Evolutionary conservation across 2,113 vertebrate species (phyloP), one percentile per base, ranked within the genome.

Genomic region (Illadopsis cleaveri): DNA sequence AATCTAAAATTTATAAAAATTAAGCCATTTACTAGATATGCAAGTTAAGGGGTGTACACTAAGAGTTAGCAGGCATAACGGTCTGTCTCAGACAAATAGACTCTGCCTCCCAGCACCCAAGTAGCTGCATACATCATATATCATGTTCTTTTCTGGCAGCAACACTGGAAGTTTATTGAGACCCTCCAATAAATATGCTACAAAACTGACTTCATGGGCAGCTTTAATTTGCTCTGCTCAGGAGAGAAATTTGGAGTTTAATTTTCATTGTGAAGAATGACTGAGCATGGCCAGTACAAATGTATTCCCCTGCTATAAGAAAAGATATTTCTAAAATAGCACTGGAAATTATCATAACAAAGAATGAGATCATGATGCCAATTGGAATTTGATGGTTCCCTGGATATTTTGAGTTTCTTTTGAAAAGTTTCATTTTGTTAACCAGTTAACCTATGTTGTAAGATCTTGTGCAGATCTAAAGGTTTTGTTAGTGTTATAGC

Each of bases 341-440:
- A 90, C n/a, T 80, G 35, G 37, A 28, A 94, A 96, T 96, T 95
- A 95, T 18, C 87, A 90, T 94, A 93, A 88, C 71, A 93, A 94
- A 68, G 76, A 85, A 82, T 68, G 87, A 93, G 86, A 62, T 92
- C 82, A 89, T 35, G 47, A 75, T 83, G 60, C 54, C 80, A 80
- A 38, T 73, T 83, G 93, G 30, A 91, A 77, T 77, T 86, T 88
- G 56, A 93, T 71, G 24, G 75, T 51, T 87, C 88, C 64, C 79
- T 30, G 47, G 68, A 95, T 93, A 81, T 76, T 80, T 22, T 71
- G 28, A 8, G 20, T 94, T 91, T 73, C 62, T 78, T 80, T 68
- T 33, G 17, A 66, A 66, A 95, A 86, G 60, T 66, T 96, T 72
- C 5, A 25, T 73, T 87, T 89, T 44, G 11, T 80, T 96, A 93